These are phyloP conservation scores for Armadillidium nasatum DNA, from an alignment of 1,140 invertebrate genomes.

Conservation along the genomic window DNA sequence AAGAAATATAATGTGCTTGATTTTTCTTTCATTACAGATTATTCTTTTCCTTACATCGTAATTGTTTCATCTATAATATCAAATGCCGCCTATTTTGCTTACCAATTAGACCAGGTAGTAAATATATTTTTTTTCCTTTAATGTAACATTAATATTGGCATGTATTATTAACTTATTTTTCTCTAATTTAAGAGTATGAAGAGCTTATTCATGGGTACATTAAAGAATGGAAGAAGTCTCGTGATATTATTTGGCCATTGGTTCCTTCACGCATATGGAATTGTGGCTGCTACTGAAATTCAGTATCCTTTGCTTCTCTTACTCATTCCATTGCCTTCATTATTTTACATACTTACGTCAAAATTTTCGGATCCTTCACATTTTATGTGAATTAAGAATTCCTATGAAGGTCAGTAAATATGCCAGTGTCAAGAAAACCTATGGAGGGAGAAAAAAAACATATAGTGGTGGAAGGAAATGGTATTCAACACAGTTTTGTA, in stretches of 20 bases:
- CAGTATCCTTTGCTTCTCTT: conserved; percentile 63
- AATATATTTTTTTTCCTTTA: not conserved
- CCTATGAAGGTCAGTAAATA: no score
- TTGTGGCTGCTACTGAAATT: conserved; percentile 73
- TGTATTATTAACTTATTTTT: not conserved
- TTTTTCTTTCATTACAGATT: conserved; percentile 66
- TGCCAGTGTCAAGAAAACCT: no score
- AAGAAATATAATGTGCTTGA: not conserved
- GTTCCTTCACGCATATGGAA: conserved; percentile 81
- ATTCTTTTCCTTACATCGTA: conserved; percentile 89
- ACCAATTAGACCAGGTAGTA: conserved; percentile 66
- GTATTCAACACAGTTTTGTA: no score
- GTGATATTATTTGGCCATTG: conserved; percentile 86
- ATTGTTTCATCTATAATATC: conserved; percentile 88
- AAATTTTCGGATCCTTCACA: conserved; percentile 78
- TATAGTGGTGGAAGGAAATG: no score
- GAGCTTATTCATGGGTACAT: conserved; percentile 21
- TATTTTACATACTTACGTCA: conserved; percentile 90
- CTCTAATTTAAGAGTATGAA: not conserved
- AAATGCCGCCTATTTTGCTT: conserved; percentile 85
- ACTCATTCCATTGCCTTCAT: conserved; percentile 79
- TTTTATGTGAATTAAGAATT: not conserved
- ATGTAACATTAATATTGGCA: not conserved
- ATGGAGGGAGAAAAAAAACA: no score
- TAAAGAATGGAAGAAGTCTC: conserved; percentile 76